phyloP scores from a whole-genome alignment of 2,113 vertebrate species.

The Australoheros scitulus region DNA sequence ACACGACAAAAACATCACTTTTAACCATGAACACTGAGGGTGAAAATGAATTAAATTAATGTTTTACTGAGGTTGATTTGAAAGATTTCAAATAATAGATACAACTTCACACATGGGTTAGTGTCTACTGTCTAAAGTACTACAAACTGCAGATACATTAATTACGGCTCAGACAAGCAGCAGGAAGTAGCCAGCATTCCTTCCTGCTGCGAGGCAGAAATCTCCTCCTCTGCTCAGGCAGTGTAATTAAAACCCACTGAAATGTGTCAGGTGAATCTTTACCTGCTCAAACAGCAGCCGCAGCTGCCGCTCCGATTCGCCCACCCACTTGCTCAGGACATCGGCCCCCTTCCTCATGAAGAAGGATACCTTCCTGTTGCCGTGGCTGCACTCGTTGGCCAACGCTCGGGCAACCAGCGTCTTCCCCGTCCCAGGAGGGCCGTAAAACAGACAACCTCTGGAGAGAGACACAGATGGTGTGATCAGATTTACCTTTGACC shows the following conservation, averaged over 20 bases:
- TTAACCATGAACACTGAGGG: no score
- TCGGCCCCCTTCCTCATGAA: constrained; percentile 95
- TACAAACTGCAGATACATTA: rapidly evolving
- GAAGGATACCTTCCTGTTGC: constrained; percentile 87
- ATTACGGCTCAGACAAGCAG: not conserved
- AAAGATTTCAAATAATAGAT: no score
- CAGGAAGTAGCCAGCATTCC: no score
- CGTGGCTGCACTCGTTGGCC: constrained; percentile 90
- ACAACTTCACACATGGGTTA: no score
- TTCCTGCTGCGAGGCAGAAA: no score
- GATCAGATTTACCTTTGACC: not conserved
- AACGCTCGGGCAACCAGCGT: constrained; percentile 90
- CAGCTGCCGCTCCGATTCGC: constrained; percentile 91
- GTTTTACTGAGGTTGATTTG: no score
- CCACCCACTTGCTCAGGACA: constrained; percentile 93
- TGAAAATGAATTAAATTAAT: no score
- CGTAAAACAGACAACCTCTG: constrained; percentile 93
- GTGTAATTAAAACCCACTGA: not conserved
- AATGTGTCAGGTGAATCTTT: constrained; percentile 3
- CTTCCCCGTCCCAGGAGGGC: constrained; percentile 93
- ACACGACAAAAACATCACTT: no score
- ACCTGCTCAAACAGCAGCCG: constrained; percentile 92
- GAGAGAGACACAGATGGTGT: not conserved
- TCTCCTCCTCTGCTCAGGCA: not conserved
- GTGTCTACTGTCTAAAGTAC: not conserved